Percentiles rank a stretch among this genome's conserved stretches.
These are phyloP conservation scores for Luidia sarsii DNA, from an alignment of 53 echinoderm and acorn worm species.

Conservation along the genomic window DNA sequence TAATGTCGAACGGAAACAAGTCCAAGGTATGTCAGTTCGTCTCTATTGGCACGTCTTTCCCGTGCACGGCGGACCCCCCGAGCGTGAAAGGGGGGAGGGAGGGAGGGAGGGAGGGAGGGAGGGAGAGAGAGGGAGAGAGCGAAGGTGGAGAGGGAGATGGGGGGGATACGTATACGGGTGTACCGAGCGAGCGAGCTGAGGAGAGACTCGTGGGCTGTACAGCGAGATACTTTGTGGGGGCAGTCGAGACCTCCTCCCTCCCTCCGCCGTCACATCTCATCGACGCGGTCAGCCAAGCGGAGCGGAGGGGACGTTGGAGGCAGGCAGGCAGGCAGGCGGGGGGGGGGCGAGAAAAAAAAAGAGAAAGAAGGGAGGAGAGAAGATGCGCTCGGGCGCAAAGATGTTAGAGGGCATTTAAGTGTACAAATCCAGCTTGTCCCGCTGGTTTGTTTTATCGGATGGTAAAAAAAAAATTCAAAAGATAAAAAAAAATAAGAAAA, in stretches of 20 bases:
- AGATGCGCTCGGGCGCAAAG: too few relatives aligned
- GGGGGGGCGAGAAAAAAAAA: too few relatives aligned
- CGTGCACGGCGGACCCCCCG: not conserved
- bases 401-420: too few relatives aligned
- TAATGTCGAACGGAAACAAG: constrained; percentile 43
- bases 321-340: not conserved
- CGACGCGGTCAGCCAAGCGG: not conserved
- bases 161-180: too few relatives aligned
- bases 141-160: not conserved
- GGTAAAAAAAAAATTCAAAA: too few relatives aligned
- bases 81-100: constrained; percentile 4
- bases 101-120: not conserved
- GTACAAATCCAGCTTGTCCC: too few relatives aligned
- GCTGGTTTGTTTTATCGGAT: too few relatives aligned
- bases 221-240: not conserved
- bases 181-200: not conserved
- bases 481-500: too few relatives aligned
- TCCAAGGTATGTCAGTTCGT: constrained; percentile 27
- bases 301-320: not conserved
- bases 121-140: not conserved
- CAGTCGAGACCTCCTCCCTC: not conserved
- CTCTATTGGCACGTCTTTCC: constrained; percentile 35
- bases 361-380: too few relatives aligned
- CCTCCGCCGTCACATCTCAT: constrained; percentile 9
- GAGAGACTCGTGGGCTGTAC: not conserved